These are phyloP conservation scores for Margarornis squamiger DNA, from an alignment of 2,797 vertebrate genomes.

Conservation along the genomic window DNA sequence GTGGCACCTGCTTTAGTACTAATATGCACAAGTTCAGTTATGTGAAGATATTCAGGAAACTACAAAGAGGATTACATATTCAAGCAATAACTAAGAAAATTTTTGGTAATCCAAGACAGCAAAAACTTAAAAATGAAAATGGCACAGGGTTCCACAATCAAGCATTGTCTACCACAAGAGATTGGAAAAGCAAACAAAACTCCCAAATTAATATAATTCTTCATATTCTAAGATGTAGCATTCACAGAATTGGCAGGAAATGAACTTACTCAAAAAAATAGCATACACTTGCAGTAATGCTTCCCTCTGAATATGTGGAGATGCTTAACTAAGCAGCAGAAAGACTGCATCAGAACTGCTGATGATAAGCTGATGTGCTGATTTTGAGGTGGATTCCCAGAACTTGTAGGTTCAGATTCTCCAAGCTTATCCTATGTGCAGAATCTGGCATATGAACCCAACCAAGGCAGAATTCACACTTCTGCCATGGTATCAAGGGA, in stretches of 20 bases:
- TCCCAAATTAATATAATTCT: neutral
- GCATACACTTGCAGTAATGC: neutral
- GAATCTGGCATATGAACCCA: neutral
- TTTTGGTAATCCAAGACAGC: neutral
- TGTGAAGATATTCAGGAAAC: neutral
- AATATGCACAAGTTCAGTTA: neutral
- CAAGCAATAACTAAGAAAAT: neutral
- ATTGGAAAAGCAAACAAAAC: neutral
- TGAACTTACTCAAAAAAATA: neutral
- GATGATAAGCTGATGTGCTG: neutral
- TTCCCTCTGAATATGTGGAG: neutral
- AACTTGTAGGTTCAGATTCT: neutral
- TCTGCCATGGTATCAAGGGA: neutral
- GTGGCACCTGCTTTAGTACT: neutral
- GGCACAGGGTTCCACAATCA: neutral
- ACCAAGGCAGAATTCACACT: neutral
- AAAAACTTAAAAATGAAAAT: neutral
- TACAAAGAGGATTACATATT: neutral
- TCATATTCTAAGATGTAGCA: neutral
- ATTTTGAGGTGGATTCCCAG: neutral
- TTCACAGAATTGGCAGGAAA: neutral
- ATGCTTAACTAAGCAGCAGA: neutral
- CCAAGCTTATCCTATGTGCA: neutral
- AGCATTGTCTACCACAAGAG: neutral
- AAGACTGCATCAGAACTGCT: neutral